These are phyloP conservation scores for Drosophila flavopinicola DNA, from an alignment of 2,888 invertebrate species.

Conservation along the genomic window DNA sequence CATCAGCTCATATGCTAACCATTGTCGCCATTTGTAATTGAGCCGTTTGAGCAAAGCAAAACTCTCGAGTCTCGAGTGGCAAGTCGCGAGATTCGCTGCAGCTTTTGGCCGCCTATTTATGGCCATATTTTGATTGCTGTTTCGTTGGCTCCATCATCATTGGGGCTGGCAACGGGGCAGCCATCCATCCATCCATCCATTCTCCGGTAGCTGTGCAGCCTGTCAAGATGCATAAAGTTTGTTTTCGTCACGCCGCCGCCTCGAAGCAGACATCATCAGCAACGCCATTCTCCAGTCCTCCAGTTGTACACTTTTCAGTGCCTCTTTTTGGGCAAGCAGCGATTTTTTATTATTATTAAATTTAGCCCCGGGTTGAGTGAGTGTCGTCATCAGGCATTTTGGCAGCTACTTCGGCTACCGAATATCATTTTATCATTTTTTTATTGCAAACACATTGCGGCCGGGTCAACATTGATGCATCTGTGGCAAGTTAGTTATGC, in stretches of 20 bases:
- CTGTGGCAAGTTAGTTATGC: constrained; percentile 10
- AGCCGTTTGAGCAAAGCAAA: constrained; percentile 51
- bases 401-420: constrained; percentile 59
- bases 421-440: constrained; percentile 33
- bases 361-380: constrained; percentile 20
- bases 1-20: constrained; percentile 35
- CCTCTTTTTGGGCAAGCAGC: constrained; percentile 28
- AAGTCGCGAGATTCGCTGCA: constrained; percentile 13
- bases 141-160: constrained; percentile 32
- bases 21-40: constrained; percentile 73
- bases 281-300: constrained; percentile 8
- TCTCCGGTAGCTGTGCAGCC: constrained; percentile 46
- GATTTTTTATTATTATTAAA: constrained; percentile 48
- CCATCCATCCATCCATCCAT: constrained; percentile 26
- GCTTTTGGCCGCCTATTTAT: constrained; percentile 64
- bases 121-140: constrained; percentile 72
- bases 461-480: constrained; percentile 11
- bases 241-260: constrained; percentile 66
- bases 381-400: constrained; percentile 52
- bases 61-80: constrained; percentile 3
- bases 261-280: constrained; percentile 47
- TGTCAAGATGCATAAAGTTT: constrained; percentile 71
- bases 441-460: constrained; percentile 5
- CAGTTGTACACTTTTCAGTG: constrained; percentile 1
- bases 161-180: not conserved